Percentiles rank a stretch among this genome's conserved stretches.
These are phyloP conservation scores for Rhagoletis pomonella DNA, from an alignment of 1,140 invertebrate species.

Conservation along the genomic window DNA sequence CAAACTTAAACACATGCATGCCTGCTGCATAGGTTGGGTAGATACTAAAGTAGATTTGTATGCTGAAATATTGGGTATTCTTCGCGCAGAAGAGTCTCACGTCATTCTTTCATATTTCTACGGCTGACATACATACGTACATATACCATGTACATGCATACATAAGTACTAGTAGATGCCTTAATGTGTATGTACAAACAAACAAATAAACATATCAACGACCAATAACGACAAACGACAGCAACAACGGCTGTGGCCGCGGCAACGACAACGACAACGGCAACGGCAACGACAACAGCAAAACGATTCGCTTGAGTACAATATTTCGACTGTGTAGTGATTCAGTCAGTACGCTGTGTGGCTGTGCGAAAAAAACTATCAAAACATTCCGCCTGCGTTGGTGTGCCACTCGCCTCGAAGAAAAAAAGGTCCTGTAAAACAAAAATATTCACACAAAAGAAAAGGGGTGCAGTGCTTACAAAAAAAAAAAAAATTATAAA, in stretches of 20 bases:
- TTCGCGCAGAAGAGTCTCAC: conserved; percentile 45
- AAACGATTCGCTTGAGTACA: conserved; percentile 30
- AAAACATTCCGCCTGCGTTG: conserved; percentile 48
- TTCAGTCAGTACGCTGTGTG: conserved; percentile 46
- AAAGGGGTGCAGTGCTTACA: neutral
- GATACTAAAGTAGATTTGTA: neutral
- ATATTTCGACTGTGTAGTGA: conserved; percentile 40
- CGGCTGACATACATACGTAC: conserved; percentile 16
- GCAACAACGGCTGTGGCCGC: neutral
- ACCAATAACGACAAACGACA: conserved; percentile 49
- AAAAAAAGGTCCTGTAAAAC: conserved; percentile 5
- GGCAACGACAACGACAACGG: neutral
- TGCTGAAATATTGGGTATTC: conserved; percentile 42
- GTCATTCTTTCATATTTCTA: conserved; percentile 49
- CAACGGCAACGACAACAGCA: conserved; percentile 7
- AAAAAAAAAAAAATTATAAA: neutral
- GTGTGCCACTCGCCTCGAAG: conserved; percentile 8
- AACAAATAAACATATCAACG: conserved; percentile 47
- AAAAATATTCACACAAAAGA: neutral
- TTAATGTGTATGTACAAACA: conserved; percentile 35
- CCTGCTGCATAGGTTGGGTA: neutral
- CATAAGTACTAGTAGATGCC: neutral
- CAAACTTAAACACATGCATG: neutral
- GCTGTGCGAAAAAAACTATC: conserved; percentile 48
- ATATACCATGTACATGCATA: neutral